Evolutionary conservation across 2,113 vertebrate genomes (phyloP), one percentile per base, ranked within the genome.

Genomic region (Todiramphus saurophagus): DNA sequence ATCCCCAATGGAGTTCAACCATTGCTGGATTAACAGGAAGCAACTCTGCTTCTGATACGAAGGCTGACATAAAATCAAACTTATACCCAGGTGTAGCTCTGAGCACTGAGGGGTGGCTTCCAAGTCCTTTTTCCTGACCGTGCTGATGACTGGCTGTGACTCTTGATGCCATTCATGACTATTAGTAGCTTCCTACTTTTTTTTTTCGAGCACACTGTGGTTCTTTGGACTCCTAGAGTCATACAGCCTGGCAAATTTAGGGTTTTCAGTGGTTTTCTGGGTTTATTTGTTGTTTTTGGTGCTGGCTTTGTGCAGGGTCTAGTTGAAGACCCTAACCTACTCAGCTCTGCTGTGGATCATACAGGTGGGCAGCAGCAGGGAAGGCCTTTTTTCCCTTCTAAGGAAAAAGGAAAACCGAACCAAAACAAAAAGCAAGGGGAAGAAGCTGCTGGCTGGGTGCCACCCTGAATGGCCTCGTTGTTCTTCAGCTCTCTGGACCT

Each of bases 11-110:
- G 51, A 25, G 66, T 93, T 96, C 82, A 91, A 83, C 39, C 15
- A 7, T 53, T 90, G 43, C 50, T 90, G 95, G 64, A n/a, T 97
- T 91, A 93, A 97, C 88, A 86, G 92, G 88, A 98, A 95, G 95
- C 68, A 93, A 98, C 84, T 94, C 69, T 80, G 79, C 58, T 93
- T 95, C 95, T 97, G 23, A 51, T 91, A 83, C 75, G 80, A 97
- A 90, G 89, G 39, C 63, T 95, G 66, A 94, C 93, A 93, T 48
- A 90, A 96, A 93, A 90, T 82, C 59, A 83, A 97, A 98, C 96
- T 94, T 90, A 96, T 75, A 91, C 48, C 59, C 94, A 93, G 83
- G 83, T 4, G 25, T 46, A 88, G 74, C 23, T 83, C 62, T 75
- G 41, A 51, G 73, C 90, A 35, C 53, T 72, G 79, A 94, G 53